Conservation (phyloP, 1,140 invertebrate genomes). For the Fopius arisanus region DNA sequence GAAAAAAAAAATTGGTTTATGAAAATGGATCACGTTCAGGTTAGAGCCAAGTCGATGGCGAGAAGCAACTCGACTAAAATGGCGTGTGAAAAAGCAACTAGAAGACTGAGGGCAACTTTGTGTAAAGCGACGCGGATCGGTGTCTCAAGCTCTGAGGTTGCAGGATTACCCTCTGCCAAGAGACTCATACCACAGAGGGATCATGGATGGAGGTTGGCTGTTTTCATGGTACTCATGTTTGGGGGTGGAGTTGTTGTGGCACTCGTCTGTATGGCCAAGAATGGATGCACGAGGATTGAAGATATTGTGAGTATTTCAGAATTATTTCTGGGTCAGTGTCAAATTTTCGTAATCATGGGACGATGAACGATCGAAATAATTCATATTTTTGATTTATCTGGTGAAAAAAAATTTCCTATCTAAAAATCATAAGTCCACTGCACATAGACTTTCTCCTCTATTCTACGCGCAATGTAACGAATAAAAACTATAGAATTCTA, state of each 20-base stretch:
- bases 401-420: too few relatives aligned
- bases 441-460: too few relatives aligned
- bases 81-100: constrained; percentile 59
- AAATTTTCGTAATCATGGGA: too few relatives aligned
- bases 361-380: too few relatives aligned
- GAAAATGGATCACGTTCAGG: constrained; percentile 53
- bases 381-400: too few relatives aligned
- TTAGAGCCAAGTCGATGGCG: constrained; percentile 51
- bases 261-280: constrained; percentile 57
- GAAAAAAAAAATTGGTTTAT: not conserved
- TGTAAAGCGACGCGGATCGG: constrained; percentile 56
- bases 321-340: too few relatives aligned
- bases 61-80: constrained; percentile 54
- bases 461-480: too few relatives aligned
- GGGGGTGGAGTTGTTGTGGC: constrained; percentile 58
- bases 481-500: too few relatives aligned
- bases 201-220: constrained; percentile 60
- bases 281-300: constrained; percentile 59
- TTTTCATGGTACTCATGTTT: constrained; percentile 58
- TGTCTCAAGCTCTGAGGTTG: constrained; percentile 51
- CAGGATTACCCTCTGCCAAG: constrained; percentile 51
- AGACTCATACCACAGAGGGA: constrained; percentile 56
- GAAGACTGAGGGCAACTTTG: constrained; percentile 53
- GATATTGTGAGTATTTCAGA: constrained; percentile 57
- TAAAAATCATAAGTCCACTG: too few relatives aligned